Conservation (phyloP, 2,888 invertebrate species). For the Drosophila antonietae region DNA sequence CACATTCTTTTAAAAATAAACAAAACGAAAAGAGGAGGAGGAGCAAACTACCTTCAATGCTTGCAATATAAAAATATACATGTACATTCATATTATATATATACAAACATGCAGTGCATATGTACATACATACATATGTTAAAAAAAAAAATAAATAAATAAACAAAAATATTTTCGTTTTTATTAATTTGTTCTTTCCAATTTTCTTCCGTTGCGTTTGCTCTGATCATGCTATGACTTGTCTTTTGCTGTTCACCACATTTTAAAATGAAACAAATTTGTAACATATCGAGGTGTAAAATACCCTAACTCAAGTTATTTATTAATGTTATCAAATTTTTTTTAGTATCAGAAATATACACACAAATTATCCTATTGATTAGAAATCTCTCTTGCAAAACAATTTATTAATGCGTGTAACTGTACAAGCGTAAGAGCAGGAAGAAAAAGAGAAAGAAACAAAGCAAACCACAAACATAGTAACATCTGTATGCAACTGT, state of each 20-base stretch:
- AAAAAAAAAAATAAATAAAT: slow-evolving; percentile 28
- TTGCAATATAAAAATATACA: slow-evolving; percentile 44
- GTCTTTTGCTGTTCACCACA: slow-evolving; percentile 5
- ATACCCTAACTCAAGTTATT: slow-evolving; percentile 1
- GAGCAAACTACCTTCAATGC: slow-evolving; percentile 40
- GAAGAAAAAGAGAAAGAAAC: neutral
- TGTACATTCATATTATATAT: neutral
- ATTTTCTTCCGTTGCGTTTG: slow-evolving; percentile 25
- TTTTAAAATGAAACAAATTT: neutral
- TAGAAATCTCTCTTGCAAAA: neutral
- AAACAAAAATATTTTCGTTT: slow-evolving; percentile 19
- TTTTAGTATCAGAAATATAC: neutral
- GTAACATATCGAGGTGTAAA: neutral
- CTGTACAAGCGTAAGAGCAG: neutral
- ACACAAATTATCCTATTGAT: neutral
- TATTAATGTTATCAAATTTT: neutral
- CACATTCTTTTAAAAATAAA: slow-evolving; percentile 60
- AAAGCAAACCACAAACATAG: neutral
- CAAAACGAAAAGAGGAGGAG: slow-evolving; percentile 27
- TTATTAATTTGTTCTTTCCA: slow-evolving; percentile 24
- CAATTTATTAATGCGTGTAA: neutral
- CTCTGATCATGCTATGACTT: slow-evolving; percentile 10
- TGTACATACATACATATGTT: neutral
- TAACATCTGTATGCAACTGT: slow-evolving; percentile 3
- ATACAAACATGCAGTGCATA: neutral